Evolutionary conservation across 2,113 vertebrate species (phyloP).

Genomic region (Centrocercus urophasianus): DNA sequence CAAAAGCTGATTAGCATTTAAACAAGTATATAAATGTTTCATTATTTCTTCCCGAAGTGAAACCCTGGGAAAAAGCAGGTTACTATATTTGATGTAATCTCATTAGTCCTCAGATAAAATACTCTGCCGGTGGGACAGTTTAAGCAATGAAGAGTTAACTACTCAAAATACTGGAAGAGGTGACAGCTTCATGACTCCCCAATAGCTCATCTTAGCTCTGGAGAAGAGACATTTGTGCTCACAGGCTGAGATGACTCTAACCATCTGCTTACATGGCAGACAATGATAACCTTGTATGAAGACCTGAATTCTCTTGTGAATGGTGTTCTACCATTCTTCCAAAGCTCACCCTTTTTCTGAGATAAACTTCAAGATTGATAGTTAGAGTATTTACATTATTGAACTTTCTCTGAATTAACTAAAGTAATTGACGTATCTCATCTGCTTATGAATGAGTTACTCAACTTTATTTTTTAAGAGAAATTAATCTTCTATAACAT

Average conservation of each 20-base stretch:
- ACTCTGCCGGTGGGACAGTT: neutral
- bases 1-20: constrained; percentile 68
- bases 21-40: constrained; percentile 56
- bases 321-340: neutral
- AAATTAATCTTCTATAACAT: neutral
- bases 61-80: neutral
- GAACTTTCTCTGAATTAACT: neutral
- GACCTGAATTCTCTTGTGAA: neutral
- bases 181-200: neutral
- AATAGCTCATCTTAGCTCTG: accelerated
- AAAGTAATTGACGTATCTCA: neutral
- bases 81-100: neutral
- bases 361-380: neutral
- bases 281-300: neutral
- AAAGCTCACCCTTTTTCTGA: neutral
- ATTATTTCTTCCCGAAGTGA: constrained; percentile 29
- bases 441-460: neutral
- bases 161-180: neutral
- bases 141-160: neutral
- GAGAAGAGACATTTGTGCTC: neutral
- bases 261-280: neutral
- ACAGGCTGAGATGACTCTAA: neutral
- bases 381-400: neutral
- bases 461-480: neutral
- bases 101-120: neutral